These are phyloP conservation scores for Acronicta psi DNA, from an alignment of 2,888 invertebrate species.

Conservation along the genomic window DNA sequence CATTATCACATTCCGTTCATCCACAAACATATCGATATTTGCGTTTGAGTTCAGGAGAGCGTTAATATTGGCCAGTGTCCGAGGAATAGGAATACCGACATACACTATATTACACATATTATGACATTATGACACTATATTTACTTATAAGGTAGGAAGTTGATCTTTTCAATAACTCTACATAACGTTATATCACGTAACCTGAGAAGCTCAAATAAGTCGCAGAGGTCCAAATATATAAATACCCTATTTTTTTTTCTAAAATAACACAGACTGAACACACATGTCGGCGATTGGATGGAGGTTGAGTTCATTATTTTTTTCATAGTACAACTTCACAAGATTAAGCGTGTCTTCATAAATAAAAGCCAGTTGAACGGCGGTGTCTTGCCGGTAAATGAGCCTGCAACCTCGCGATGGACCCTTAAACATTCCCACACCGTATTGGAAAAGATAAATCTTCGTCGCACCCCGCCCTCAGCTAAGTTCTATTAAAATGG, in stretches of 20 bases:
- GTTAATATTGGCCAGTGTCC: too few relatives aligned
- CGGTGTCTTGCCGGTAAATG: conserved; percentile 59
- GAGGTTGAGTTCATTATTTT: conserved; percentile 53
- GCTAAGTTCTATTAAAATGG: conserved; percentile 73
- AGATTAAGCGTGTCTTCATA: conserved; percentile 78
- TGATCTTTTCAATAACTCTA: too few relatives aligned
- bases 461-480: conserved; percentile 75
- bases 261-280: conserved; percentile 14
- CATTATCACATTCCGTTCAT: too few relatives aligned
- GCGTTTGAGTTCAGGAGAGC: too few relatives aligned
- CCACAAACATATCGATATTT: too few relatives aligned
- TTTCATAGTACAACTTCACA: conserved; percentile 60
- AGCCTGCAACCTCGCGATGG: conserved; percentile 50
- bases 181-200: too few relatives aligned
- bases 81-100: too few relatives aligned
- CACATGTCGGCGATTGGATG: conserved; percentile 26
- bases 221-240: not conserved
- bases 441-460: conserved; percentile 86
- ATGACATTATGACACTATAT: too few relatives aligned
- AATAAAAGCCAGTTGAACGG: conserved; percentile 79
- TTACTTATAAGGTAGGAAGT: too few relatives aligned
- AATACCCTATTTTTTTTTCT: conserved; percentile 6
- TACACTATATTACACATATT: too few relatives aligned
- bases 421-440: conserved; percentile 76
- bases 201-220: too few relatives aligned